These are phyloP conservation scores for Harpegnathos saltator DNA, from an alignment of 1,140 invertebrate species.

Conservation along the genomic window DNA sequence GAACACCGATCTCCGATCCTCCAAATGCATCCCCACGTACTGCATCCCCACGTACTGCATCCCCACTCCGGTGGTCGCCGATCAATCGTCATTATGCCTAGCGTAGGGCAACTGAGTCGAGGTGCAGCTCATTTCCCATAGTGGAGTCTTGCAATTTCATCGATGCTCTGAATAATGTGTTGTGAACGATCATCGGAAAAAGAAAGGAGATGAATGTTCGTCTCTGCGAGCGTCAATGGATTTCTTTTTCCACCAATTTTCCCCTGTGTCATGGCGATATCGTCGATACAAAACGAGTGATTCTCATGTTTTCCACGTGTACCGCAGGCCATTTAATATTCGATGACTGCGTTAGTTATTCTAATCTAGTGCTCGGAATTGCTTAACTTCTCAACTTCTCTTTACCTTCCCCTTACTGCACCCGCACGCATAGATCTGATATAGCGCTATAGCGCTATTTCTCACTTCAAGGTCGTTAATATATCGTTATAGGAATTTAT, in stretches of 20 bases:
- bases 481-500: too few relatives aligned
- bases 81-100: constrained; percentile 32
- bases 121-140: not conserved
- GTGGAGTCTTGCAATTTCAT: not conserved
- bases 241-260: not conserved
- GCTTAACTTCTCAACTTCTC: too few relatives aligned
- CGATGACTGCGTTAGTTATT: not conserved
- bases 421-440: too few relatives aligned
- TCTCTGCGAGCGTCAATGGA: not conserved
- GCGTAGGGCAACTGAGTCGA: not conserved
- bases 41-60: not conserved
- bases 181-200: not conserved
- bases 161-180: not conserved
- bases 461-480: too few relatives aligned
- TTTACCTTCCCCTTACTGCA: too few relatives aligned
- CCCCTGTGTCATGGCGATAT: not conserved
- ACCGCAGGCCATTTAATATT: not conserved
- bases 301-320: not conserved
- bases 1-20: too few relatives aligned
- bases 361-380: too few relatives aligned
- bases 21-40: not conserved
- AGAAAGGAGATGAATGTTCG: not conserved
- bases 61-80: not conserved
- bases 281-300: not conserved
- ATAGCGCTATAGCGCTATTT: too few relatives aligned